Conservation (phyloP, 2,113 vertebrate species). For the Isichthys henryi region DNA sequence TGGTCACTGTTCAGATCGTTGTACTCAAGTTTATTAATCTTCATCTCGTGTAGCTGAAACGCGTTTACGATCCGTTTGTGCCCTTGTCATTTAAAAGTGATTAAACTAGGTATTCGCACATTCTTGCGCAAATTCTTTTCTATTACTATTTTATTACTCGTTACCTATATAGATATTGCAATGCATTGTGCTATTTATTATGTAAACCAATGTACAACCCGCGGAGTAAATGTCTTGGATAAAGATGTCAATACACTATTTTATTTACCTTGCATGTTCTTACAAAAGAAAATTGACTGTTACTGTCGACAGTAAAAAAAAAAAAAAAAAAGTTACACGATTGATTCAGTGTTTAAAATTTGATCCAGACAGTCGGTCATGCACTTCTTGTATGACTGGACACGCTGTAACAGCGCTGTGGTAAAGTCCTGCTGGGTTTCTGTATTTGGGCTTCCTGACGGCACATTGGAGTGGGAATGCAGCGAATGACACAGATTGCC, state of each 20-base stretch:
- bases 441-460: not conserved
- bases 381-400: not conserved
- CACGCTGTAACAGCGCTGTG: not conserved
- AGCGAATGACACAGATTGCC: conserved; percentile 7
- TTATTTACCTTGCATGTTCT: not conserved
- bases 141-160: not conserved
- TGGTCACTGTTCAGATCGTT: not conserved
- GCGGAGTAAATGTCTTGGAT: not conserved
- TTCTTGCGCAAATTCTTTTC: not conserved
- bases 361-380: not conserved
- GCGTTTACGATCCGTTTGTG: not conserved
- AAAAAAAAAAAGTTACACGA: not conserved
- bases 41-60: not conserved
- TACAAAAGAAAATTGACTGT: not conserved
- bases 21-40: not conserved
- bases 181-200: not conserved
- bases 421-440: not conserved
- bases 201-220: not conserved
- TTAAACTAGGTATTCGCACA: not conserved
- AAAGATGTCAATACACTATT: not conserved
- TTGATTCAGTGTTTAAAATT: not conserved
- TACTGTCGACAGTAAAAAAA: not conserved
- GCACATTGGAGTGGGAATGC: not conserved
- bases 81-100: not conserved
- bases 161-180: not conserved